Evolutionary conservation across 2,888 invertebrate species (phyloP), one percentile per base, ranked within the genome.

Genomic region (Ptilodon capucinus): DNA sequence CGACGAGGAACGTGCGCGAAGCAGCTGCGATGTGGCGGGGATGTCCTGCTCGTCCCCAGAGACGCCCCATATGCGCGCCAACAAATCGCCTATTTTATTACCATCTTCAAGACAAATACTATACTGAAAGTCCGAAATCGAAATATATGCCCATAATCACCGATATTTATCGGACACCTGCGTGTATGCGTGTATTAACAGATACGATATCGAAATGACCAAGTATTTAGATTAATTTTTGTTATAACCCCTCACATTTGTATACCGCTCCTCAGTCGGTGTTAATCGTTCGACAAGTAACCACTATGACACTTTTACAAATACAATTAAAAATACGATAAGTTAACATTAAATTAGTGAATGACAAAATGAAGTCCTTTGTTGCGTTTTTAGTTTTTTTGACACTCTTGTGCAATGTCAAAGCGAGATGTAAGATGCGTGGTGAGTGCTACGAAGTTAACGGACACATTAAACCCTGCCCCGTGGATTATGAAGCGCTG

Each of bases 111-210:
- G 48, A 56, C 50, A 51, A 48, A 51, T 41, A 35, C 14, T 42
- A 41, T 46, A 40, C 13, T 1, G 49, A 56, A 40, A 48, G n/a
- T 36, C 2, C 16, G 39, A 35, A 35, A 11, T 19, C 34, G 17
- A 34, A 42, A 23, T 60, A 54, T 43, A 50, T 40, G 45, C 44
- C 56, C 45, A 43, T 60, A 48, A 63, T 69, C 54, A 63, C 44
- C 46, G 46, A 52, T 42, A 51, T 32, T 74, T 79, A 86, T 84
- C 83, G 56, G 44, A 62, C 83, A 86, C 85, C 84, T 86, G 84
- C 74, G 64, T 70, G 74, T 72, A 73, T 74, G 79, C 71, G 47
- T 58, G 16, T 25, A 16, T 7, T 25, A 40, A n/a, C 16, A 17
- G 81, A 85, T 86, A 85, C 48, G 59, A 48, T 84, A 86, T 86